Conservation (phyloP, 2,888 invertebrate genomes). For the Lasius platythorax region DNA sequence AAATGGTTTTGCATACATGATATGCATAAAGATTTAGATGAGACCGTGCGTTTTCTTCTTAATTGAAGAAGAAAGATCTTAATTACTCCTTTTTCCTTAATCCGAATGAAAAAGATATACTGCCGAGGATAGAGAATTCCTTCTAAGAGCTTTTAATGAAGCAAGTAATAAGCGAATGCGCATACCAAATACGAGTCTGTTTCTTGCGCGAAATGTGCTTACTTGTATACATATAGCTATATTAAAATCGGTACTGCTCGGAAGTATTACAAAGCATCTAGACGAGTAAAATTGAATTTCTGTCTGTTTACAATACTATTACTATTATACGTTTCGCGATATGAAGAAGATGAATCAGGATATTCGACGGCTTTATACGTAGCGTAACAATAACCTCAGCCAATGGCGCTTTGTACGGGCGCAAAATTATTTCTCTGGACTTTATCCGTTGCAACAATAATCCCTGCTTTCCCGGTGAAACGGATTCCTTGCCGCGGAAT, state of each 20-base stretch:
- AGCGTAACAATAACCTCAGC: slow-evolving; percentile 12
- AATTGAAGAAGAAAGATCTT: slow-evolving; percentile 37
- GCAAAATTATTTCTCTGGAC: slow-evolving; percentile 45
- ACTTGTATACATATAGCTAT: neutral
- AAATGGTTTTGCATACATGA: slow-evolving; percentile 40
- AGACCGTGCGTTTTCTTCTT: slow-evolving; percentile 41
- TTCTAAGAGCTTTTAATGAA: slow-evolving; percentile 24
- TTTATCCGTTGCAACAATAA: slow-evolving; percentile 50
- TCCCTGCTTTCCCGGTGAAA: slow-evolving; percentile 29
- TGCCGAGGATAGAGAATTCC: neutral
- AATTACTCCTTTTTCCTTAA: slow-evolving; percentile 27
- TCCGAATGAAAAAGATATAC: slow-evolving; percentile 20
- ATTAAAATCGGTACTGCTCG: neutral
- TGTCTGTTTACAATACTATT: slow-evolving; percentile 16
- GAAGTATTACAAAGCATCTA: neutral
- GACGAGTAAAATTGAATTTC: slow-evolving; percentile 32
- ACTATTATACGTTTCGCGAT: neutral
- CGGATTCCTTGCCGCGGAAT: slow-evolving; percentile 52
- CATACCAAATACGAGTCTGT: neutral
- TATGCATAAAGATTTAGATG: slow-evolving; percentile 41
- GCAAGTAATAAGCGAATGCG: slow-evolving; percentile 9
- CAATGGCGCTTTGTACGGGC: slow-evolving; percentile 23
- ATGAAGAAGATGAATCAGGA: slow-evolving; percentile 15
- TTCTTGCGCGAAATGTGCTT: neutral
- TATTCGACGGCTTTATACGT: slow-evolving; percentile 37